Conservation (phyloP, 1,140 invertebrate species). For the Lepidurus apus region DNA sequence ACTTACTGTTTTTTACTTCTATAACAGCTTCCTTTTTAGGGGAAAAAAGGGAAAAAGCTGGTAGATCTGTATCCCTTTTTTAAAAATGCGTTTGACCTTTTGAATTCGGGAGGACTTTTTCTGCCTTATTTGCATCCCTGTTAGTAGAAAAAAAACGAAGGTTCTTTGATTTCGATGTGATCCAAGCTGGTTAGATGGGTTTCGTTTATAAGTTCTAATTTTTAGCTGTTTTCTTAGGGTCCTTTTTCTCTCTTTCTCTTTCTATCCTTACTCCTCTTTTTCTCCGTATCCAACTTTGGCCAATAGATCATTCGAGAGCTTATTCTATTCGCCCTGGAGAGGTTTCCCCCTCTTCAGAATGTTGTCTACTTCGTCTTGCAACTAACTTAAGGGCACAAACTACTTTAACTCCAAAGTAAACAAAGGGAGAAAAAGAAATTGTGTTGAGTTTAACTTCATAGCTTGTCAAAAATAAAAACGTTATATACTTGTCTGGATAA, state of each 20-base stretch:
- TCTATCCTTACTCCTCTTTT: neutral
- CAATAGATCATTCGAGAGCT: constrained; percentile 15
- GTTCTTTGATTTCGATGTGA: neutral
- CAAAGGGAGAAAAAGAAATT: neutral
- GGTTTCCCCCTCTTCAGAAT: neutral
- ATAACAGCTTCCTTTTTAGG: neutral
- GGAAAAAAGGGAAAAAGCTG: neutral
- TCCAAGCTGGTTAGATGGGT: neutral
- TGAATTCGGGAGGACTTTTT: neutral
- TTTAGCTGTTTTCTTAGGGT: neutral
- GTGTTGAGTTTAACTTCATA: neutral
- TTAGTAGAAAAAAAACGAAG: too few species aligned
- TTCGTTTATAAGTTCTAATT: neutral
- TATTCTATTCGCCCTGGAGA: neutral
- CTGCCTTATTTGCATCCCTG: neutral
- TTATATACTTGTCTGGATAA: neutral
- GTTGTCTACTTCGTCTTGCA: neutral
- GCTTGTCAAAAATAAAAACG: neutral
- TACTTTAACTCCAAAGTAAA: neutral
- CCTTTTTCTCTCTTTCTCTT: neutral
- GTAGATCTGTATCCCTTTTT: neutral
- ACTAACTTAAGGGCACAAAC: neutral
- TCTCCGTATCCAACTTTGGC: neutral
- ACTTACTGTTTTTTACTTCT: neutral
- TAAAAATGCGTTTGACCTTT: neutral